These are phyloP conservation scores for Mixornis gularis DNA, from an alignment of 2,113 vertebrate genomes.

Conservation along the genomic window DNA sequence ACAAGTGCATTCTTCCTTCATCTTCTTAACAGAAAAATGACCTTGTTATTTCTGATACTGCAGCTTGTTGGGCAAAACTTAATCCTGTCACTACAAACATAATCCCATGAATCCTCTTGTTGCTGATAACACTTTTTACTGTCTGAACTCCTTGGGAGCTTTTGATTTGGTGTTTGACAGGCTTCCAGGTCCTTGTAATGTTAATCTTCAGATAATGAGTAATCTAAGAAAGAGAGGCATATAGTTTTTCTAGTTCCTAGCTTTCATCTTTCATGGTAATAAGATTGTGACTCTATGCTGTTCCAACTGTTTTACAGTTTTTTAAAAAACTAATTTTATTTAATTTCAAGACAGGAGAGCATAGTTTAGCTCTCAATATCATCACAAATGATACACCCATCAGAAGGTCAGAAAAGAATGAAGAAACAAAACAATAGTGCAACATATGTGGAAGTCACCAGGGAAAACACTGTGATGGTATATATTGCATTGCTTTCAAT, in stretches of 20 bases:
- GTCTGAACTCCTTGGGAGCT: not conserved
- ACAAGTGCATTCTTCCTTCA: not conserved
- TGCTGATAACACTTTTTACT: not conserved
- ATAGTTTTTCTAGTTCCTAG: not conserved
- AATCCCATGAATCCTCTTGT: slow-evolving; percentile 36
- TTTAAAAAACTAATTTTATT: not conserved
- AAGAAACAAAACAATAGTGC: not conserved
- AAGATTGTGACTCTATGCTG: not conserved
- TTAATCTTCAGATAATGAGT: slow-evolving; percentile 26
- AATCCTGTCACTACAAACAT: not conserved
- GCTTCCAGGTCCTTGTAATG: not conserved
- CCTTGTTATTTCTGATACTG: slow-evolving; percentile 28
- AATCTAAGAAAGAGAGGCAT: not conserved
- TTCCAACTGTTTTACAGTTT: not conserved
- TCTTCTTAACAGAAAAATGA: slow-evolving; percentile 34
- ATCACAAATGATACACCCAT: not conserved
- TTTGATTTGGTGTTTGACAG: slow-evolving; percentile 9
- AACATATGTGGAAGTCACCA: not conserved
- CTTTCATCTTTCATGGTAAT: not conserved
- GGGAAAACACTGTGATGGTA: not conserved
- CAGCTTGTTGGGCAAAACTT: slow-evolving; percentile 8
- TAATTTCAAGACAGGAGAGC: not conserved
- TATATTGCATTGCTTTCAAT: not conserved
- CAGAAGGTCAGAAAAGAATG: not conserved
- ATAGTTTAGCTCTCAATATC: not conserved